Percentiles rank a stretch among this genome's conserved stretches.
Conservation (phyloP, 2,113 vertebrate genomes). For the Phrynocephalus versicolor region DNA sequence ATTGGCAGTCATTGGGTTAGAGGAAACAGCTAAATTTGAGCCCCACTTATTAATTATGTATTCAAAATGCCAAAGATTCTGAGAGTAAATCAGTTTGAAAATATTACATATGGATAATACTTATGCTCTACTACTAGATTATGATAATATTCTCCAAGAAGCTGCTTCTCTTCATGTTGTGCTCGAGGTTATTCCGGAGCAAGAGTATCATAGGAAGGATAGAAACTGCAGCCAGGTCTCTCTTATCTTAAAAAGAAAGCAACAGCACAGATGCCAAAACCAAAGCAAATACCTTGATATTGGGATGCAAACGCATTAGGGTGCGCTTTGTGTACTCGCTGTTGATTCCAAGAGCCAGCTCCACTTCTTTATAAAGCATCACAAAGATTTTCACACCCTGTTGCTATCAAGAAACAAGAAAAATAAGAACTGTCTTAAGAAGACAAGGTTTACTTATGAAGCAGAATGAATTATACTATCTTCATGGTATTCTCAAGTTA, state of each 20-base stretch:
- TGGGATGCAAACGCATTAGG: conserved; percentile 84
- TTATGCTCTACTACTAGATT: too few species aligned
- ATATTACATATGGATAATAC: too few species aligned
- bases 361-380: conserved; percentile 97
- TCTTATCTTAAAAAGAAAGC: neutral
- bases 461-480: neutral
- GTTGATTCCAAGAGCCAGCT: conserved; percentile 95
- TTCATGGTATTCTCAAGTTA: neutral
- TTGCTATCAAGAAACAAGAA: conserved; percentile 81
- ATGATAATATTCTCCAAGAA: too few species aligned
- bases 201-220: neutral
- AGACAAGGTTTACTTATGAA: too few species aligned
- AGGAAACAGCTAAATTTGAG: too few species aligned
- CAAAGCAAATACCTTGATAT: conserved; percentile 85
- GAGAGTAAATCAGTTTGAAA: too few species aligned
- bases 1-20: too few species aligned
- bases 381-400: conserved; percentile 92
- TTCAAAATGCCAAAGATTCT: too few species aligned
- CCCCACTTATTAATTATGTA: too few species aligned
- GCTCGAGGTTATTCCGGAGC: neutral
- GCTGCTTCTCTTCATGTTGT: neutral
- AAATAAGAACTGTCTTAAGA: too few species aligned
- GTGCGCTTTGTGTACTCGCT: conserved; percentile 95
- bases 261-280: neutral
- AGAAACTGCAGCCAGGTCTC: neutral